phyloP scores from a whole-genome alignment of 37 sponge, comb jelly and placozoan genomes.

The Theonella swinhoei region DNA sequence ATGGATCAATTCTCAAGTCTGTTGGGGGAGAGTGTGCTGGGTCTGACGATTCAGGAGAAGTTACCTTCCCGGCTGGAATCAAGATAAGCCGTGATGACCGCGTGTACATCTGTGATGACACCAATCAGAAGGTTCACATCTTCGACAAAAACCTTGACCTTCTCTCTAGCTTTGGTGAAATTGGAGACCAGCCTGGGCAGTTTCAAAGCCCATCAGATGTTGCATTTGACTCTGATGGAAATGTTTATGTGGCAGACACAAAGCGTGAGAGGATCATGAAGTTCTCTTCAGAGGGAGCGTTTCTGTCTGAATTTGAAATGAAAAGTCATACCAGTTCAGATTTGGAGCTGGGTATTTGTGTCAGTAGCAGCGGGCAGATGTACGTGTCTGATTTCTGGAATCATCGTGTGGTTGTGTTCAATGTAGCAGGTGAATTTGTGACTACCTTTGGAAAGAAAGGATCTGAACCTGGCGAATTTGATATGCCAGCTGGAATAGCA shows the following conservation, averaged over 20 bases:
- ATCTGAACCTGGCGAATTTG: constrained; percentile 4
- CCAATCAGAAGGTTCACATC: not conserved
- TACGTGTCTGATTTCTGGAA: constrained; percentile 7
- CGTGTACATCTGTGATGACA: not conserved
- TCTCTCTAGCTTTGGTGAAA: not conserved
- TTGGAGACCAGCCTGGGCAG: not conserved
- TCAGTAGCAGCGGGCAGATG: not conserved
- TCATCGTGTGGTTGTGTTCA: constrained; percentile 16
- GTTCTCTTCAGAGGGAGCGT: not conserved
- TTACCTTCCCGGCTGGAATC: not conserved
- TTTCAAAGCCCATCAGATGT: not conserved
- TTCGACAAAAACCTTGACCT: not conserved
- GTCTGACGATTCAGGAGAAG: not conserved
- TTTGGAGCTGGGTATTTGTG: not conserved
- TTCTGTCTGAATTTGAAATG: not conserved
- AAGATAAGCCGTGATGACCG: not conserved
- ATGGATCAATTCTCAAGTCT: not conserved
- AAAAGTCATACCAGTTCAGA: not conserved
- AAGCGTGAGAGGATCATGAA: not conserved
- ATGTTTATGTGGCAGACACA: not conserved
- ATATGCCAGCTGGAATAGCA: constrained; percentile 9
- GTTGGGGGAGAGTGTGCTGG: not conserved
- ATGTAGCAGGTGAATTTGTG: not conserved
- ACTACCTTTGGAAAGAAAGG: constrained; percentile 12
- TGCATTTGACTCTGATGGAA: not conserved